These are phyloP conservation scores for Mesoligia furuncula DNA, from an alignment of 2,888 invertebrate genomes.

Conservation along the genomic window DNA sequence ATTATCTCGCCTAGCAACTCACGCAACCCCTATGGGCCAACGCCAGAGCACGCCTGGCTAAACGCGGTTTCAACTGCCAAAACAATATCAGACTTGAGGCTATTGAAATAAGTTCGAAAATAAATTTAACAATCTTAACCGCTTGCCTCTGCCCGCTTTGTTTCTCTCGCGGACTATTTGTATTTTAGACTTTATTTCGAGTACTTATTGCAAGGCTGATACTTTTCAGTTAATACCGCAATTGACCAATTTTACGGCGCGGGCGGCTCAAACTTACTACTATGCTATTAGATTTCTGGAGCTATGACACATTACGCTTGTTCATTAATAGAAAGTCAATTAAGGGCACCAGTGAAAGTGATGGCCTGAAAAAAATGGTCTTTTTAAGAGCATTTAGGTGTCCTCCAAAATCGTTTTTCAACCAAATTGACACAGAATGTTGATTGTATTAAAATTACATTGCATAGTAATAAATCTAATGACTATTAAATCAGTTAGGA, in stretches of 20 bases:
- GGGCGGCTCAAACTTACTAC: conserved; percentile 20
- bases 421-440: background rate
- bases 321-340: conserved; percentile 47
- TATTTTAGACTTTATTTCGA: background rate
- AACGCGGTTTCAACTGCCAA: background rate
- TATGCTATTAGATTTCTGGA: conserved; percentile 33
- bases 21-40: conserved; percentile 12
- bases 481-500: conserved; percentile 10
- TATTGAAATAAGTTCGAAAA: conserved; percentile 13
- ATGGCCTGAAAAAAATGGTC: conserved; percentile 12
- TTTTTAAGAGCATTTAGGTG: conserved; percentile 4
- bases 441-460: background rate
- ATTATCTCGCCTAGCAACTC: conserved; percentile 31
- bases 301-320: conserved; percentile 16
- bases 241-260: background rate
- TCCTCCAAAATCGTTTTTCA: background rate
- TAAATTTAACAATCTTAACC: background rate
- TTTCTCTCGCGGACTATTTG: background rate
- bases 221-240: background rate
- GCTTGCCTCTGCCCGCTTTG: background rate
- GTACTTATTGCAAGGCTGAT: background rate
- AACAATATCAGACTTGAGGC: background rate
- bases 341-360: background rate
- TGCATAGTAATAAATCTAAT: conserved; percentile 29
- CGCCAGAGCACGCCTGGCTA: background rate